Percentiles rank a stretch among this genome's conserved stretches.
Conservation (phyloP, 2,797 vertebrate species). For the Hippoglossus hippoglossus region DNA sequence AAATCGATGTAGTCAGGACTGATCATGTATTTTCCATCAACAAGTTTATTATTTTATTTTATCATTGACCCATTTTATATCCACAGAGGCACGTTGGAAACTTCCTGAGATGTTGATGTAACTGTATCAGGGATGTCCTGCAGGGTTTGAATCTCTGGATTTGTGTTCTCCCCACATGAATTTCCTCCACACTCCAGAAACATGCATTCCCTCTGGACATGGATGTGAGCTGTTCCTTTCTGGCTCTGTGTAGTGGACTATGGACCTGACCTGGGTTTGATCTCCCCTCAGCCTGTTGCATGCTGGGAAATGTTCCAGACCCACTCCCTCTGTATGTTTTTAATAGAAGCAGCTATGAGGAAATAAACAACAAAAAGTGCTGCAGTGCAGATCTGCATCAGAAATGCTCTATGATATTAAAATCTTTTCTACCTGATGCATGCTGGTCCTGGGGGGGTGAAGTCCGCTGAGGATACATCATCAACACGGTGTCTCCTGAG, state of each 20-base stretch:
- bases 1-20: too few relatives aligned
- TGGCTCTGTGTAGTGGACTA: slow-evolving; percentile 6
- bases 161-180: background rate
- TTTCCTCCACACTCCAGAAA: slow-evolving; percentile 15
- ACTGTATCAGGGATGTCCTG: background rate
- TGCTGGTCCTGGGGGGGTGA: background rate
- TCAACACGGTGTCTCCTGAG: slow-evolving; percentile 28
- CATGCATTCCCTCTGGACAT: slow-evolving; percentile 1
- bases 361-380: background rate
- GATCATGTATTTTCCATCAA: background rate
- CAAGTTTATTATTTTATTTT: background rate
- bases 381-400: background rate
- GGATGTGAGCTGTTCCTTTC: background rate
- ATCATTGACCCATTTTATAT: background rate
- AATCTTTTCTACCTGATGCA: slow-evolving; percentile 11
- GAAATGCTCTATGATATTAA: slow-evolving; percentile 19
- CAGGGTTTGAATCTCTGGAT: slow-evolving; percentile 1
- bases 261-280: slow-evolving; percentile 20
- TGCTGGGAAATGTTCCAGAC: slow-evolving; percentile 15
- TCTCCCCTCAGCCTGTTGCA: slow-evolving; percentile 12
- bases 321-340: background rate
- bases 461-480: slow-evolving; percentile 33
- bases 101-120: background rate
- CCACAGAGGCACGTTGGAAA: background rate
- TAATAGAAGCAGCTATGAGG: background rate